Evolutionary conservation across 2,888 invertebrate genomes (phyloP), one percentile per base, ranked within the genome.

Genomic region (Mesodorylaimus sp.): DNA sequence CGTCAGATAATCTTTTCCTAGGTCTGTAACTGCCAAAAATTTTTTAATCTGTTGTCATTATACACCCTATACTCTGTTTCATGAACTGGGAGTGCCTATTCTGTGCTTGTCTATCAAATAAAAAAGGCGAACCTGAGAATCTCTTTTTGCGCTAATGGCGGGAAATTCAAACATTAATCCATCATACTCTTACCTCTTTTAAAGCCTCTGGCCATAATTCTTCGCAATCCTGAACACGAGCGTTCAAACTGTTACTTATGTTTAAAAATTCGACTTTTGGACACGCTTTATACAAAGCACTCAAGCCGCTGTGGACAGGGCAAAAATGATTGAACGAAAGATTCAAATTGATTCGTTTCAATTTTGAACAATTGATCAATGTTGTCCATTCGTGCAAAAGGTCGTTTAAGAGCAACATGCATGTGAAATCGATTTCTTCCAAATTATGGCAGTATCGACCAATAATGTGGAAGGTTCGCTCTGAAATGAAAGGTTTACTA

Each of bases 391-490:
- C 3, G 19, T 27, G 43, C 19, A 48, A 24, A 23, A 42, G 44
- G 28, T 48, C 48, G 28, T 48, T 48, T 19, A 48, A 29, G 3
- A 48, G 5, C 3, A 43, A 24, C 21, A 48, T 5, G 21, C 32
- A n/a, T 27, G 25, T 19, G 29, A 48, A 48, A 47, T 48, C 21
- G 16, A 48, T 5, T 48, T 48, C 44, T 26, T 46, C 28, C 2
- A 48, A 24, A 25, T 45, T 27, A n/a, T 7, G 19, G 43, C 48
- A 48, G 25, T 28, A 45, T 21, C 46, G 27, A 3, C 48, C 48
- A 24, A 48, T 48, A 25, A 48, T 47, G 46, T 48, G n/a, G 29
- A 48, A 48, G 3, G 48, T 47, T 3, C 44, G n/a, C n/a, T 48
- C 44, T n/a, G n/a, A n/a, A n/a, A n/a, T n/a, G n/a, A n/a, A n/a